Percentiles rank a stretch among this genome's conserved stretches.
Conservation (phyloP, 2,888 invertebrate species). For the Anaspis maculata region DNA sequence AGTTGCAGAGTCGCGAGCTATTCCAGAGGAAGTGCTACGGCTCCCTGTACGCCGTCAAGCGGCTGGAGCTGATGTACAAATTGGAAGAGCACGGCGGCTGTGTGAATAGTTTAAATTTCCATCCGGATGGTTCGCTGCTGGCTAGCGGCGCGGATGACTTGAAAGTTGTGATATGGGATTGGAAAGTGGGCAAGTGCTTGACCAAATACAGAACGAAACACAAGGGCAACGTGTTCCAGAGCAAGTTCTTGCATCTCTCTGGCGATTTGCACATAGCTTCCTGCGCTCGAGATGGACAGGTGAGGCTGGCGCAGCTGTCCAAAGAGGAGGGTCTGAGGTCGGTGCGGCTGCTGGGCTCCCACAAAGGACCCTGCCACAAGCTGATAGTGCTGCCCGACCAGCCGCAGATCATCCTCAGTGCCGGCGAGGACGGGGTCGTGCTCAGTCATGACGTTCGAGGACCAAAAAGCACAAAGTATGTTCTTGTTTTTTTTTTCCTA, state of each 20-base stretch:
- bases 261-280: conserved; percentile 78
- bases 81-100: conserved; percentile 79
- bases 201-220: conserved; percentile 74
- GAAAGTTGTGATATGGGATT: conserved; percentile 82
- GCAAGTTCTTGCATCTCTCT: conserved; percentile 76
- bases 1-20: conserved; percentile 24
- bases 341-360: conserved; percentile 54
- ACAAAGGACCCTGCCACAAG: conserved; percentile 78
- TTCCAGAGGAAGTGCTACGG: conserved; percentile 60
- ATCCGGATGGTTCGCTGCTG: conserved; percentile 64
- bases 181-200: conserved; percentile 62
- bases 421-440: conserved; percentile 82
- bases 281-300: conserved; percentile 84
- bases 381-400: conserved; percentile 66
- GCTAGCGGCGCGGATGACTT: conserved; percentile 91
- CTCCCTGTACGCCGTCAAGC: conserved; percentile 73
- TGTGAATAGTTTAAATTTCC: conserved; percentile 89
- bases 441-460: conserved; percentile 75
- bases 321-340: conserved; percentile 45
- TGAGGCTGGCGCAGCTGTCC: conserved; percentile 55
- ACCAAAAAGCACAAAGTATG: conserved; percentile 48
- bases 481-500: background rate
- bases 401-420: conserved; percentile 72
- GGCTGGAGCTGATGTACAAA: conserved; percentile 68
- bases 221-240: conserved; percentile 81